Evolutionary conservation across 2,113 vertebrate genomes (phyloP).

Genomic region (Lamprologus ornatipinnis): DNA sequence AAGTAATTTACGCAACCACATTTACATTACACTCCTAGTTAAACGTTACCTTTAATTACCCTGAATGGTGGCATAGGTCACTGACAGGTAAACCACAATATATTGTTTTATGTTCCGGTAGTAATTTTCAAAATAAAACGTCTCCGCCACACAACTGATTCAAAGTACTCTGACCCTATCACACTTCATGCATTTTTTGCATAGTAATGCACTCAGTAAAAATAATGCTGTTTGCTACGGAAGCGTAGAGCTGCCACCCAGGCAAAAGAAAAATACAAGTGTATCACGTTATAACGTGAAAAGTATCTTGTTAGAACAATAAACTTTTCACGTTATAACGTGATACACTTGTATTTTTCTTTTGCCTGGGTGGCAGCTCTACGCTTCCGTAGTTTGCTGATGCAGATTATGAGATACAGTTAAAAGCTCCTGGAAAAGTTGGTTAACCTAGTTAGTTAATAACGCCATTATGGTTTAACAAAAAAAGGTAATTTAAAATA

Average conservation of each 20-base stretch:
- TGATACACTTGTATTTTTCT: no score
- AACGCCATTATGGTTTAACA: background rate
- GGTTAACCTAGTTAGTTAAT: background rate
- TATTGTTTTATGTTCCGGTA: background rate
- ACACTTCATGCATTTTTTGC: background rate
- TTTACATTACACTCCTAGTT: background rate
- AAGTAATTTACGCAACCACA: background rate
- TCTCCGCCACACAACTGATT: background rate
- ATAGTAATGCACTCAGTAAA: background rate
- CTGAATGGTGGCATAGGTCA: background rate
- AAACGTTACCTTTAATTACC: background rate
- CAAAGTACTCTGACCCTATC: background rate
- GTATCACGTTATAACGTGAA: no score
- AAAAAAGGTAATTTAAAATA: background rate
- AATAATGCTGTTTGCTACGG: background rate
- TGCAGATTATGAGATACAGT: background rate
- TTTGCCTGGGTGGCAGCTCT: no score
- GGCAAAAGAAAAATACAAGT: no score
- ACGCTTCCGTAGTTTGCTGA: no score
- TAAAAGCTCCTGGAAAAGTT: background rate
- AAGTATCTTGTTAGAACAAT: no score
- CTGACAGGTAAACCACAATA: fast-evolving
- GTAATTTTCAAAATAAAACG: background rate
- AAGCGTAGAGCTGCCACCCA: no score
- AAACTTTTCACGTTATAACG: no score